Evolutionary conservation across 2,888 invertebrate species (phyloP), one percentile per base, ranked within the genome.

Genomic region (Endotricha flammealis): DNA sequence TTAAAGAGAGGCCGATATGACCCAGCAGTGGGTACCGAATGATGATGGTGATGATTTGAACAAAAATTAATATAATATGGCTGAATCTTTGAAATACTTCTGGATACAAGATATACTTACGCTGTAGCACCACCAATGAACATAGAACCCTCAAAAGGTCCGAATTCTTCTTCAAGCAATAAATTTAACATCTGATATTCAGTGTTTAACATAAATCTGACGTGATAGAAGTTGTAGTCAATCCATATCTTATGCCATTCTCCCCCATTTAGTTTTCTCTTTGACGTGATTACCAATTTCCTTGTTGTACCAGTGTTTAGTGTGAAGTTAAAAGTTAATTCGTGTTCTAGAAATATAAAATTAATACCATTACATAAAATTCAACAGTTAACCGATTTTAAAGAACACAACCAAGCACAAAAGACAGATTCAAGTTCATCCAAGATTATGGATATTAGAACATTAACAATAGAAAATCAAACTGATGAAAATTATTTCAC

Each of bases 231-330:
- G 78, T 97, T 96, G 69, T 96, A 96, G 82, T 97, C 97, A 43
- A 98, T 95, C 94, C 95, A 95, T 47, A 97, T 92, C 79, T 96
- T 95, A 73, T 98, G 97, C 98, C 97, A 98, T 69, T 96, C 95
- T 1, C 97, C 97, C 32, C 94, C 94, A 67, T 96, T 97, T 30
- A 98, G 87, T 64, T 93, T 92, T 29, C 93, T 88, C 48, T 92
- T 91, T 2, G 95, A 95, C 60, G 92, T 92, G 44, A 97, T 94
- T 28, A 93, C 94, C 40, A 95, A 82, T 64, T 93, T 94, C 48
- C 94, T 91, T 30, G 93, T 92, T 4, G 92, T 92, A 0, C 94
- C 95, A 22, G 94, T 95, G 78, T 94, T 95, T 16, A 95, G 80
- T 0, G 96, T 95, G 59, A 96, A 96, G 73, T 96, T 95, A 75